Base-by-base conservation (phyloP, 1,140 invertebrate genomes). In the Drosophila carrolli region DNA sequence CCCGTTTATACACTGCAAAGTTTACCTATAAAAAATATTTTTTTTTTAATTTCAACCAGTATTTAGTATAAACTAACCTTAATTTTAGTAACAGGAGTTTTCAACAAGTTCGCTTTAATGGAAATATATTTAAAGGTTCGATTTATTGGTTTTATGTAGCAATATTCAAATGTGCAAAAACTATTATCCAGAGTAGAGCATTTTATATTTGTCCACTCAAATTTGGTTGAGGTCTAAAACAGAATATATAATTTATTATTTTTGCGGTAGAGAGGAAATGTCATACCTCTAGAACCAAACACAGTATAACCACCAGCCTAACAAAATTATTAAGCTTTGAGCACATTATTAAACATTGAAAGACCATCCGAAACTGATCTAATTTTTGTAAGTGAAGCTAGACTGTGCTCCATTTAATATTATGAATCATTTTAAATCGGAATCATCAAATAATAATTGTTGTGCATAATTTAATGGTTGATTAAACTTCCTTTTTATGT, bases 101-200 rank as follows among this genome's bases (percentile, higher is more conserved):
- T 23, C 23, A 23, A 23, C 23, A 23, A 0, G 23, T 32, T 57
- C 13, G 13, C 59, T 23, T 7, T 62, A 1, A 57, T 0, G 9
- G 62, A 71, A 13, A 48, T 0, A 19, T 57, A 71, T 56, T 71
- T 71, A 4, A 40, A 68, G 0, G 62, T 57, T 4, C 67, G 67
- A 56, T 71, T 71, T 10, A 48, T 40, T 5, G 68, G 10, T 35
- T 72, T 72, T 23, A 68, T n/a, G 9, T 32, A 35, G 16, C 68
- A 68, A 43, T 72, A 68, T 43, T 72, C 41, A 8, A 70, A 35
- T 5, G 14, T 5, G 6, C n/a, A n/a, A 37, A 72, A 72, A 1
- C 0, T 13, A 14, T 14, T 38, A 38, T 72, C 43, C 8, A 40
- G 13, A 5, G 13, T 10, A 1, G 10, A 19, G 11, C 66, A 70